These are phyloP conservation scores for Cheilosia impressa DNA, from an alignment of 2,888 invertebrate species.

Conservation along the genomic window DNA sequence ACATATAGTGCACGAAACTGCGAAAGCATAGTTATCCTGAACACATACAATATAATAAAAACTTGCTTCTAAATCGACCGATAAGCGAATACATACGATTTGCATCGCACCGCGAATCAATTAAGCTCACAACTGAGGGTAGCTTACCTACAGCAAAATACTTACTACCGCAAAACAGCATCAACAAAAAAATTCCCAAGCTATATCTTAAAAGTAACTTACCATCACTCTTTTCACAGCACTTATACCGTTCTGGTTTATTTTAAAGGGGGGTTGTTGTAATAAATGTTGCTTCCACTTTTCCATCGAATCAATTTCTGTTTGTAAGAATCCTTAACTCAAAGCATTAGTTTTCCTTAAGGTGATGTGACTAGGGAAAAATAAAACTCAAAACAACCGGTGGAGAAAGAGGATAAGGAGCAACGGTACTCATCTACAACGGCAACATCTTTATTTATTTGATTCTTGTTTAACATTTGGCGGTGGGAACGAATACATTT, in stretches of 20 bases:
- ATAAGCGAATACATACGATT: too few species aligned
- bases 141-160: neutral
- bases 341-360: conserved; percentile 51
- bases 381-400: conserved; percentile 9
- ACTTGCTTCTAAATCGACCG: too few species aligned
- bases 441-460: conserved; percentile 3
- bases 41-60: too few species aligned
- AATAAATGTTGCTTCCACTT: neutral
- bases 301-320: conserved; percentile 36
- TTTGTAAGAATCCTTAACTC: conserved; percentile 23
- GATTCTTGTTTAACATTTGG: neutral
- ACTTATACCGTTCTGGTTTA: neutral
- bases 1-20: too few species aligned
- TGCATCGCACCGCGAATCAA: too few species aligned
- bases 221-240: neutral
- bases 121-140: too few species aligned
- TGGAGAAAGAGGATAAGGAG: conserved; percentile 1
- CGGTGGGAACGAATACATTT: neutral
- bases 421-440: conserved; percentile 6
- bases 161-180: neutral
- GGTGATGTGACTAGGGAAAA: conserved; percentile 30
- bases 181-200: conserved; percentile 11
- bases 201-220: conserved; percentile 36
- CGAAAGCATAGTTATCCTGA: too few species aligned
- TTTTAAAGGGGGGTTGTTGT: neutral